Evolutionary conservation across 1,140 invertebrate genomes (phyloP), one percentile per base, ranked within the genome.

Genomic region (Brachionus plicatilis): DNA sequence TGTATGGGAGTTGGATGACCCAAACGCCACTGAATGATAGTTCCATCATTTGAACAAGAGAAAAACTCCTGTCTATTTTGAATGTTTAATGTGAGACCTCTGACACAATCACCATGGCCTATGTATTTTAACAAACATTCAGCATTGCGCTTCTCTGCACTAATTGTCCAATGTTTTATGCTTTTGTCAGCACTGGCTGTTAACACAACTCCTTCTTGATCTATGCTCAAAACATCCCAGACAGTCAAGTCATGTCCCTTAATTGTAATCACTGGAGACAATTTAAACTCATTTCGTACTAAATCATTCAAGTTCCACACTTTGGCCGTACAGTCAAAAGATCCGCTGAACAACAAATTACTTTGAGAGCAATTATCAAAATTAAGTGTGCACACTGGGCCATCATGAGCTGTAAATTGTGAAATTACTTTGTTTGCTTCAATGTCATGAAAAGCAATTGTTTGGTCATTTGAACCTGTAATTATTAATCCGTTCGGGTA

Each of bases 31-130:
- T 83, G 91, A 91, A 2, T 87, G 83, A 41, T 92, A 88, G 84
- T 90, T 92, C 96, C 96, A 98, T 43, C 96, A 90, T 98, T 99
- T 24, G 94, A 92, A 87, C 94, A 95, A 43, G 95, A 96, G 14
- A 96, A 87, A 88, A 97, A 94, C 66, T 93, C 92, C 33, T 92
- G 90, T 27, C 92, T 90, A 75, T 91, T 92, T 45, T 45, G n/a
- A 24, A n/a, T 82, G 33, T 37, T 68, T 3, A 96, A 88, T 1
- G 93, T 91, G 2, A 92, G 91, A 56, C 92, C 93, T 88, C 96
- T 90, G 0, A 98, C 95, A 91, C 95, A 96, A 88, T 98, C 96
- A 43, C 92, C 94, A 88, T 98, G 96, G 8, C 93, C 95, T 91
- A 91, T 4, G 29, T 60, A 83, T 50, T 65, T 45, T 41, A 87